Conservation (phyloP, 2,888 invertebrate species). For the Calliphora vomitoria region DNA sequence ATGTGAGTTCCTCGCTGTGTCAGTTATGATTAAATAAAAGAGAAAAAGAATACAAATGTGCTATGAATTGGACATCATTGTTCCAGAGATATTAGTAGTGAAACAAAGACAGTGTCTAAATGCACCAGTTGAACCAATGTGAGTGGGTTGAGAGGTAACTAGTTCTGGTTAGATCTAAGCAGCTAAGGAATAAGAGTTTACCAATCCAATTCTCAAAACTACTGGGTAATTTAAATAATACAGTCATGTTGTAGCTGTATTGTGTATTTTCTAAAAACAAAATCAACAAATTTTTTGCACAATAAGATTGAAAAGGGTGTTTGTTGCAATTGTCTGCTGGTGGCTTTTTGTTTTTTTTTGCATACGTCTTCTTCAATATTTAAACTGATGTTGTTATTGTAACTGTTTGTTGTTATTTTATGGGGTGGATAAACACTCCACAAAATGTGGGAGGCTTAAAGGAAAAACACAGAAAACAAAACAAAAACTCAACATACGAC, state of each 20-base stretch:
- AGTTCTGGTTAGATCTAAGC: too few relatives aligned
- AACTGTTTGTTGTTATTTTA: conserved; percentile 32
- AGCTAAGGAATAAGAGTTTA: too few relatives aligned
- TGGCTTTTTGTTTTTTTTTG: not conserved
- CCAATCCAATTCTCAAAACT: too few relatives aligned
- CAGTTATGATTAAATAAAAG: too few relatives aligned
- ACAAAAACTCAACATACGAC: not conserved
- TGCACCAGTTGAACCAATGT: too few relatives aligned
- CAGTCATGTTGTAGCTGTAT: not conserved
- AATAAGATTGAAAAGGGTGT: not conserved
- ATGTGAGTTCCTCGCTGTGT: too few relatives aligned
- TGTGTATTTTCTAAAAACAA: conserved; percentile 14
- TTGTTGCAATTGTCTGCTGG: conserved; percentile 41
- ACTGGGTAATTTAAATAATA: not conserved
- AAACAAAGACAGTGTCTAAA: too few relatives aligned
- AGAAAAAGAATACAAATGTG: too few relatives aligned
- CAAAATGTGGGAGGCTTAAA: conserved; percentile 20
- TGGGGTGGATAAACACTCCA: conserved; percentile 33
- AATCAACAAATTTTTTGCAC: conserved; percentile 7
- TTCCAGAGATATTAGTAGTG: too few relatives aligned
- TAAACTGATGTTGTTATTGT: conserved; percentile 11
- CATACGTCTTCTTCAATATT: conserved; percentile 9
- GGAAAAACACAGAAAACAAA: not conserved
- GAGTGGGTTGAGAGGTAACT: too few relatives aligned
- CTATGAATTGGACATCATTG: too few relatives aligned